Evolutionary conservation across 2,113 vertebrate species (phyloP).

Genomic region (Melospiza melodia): DNA sequence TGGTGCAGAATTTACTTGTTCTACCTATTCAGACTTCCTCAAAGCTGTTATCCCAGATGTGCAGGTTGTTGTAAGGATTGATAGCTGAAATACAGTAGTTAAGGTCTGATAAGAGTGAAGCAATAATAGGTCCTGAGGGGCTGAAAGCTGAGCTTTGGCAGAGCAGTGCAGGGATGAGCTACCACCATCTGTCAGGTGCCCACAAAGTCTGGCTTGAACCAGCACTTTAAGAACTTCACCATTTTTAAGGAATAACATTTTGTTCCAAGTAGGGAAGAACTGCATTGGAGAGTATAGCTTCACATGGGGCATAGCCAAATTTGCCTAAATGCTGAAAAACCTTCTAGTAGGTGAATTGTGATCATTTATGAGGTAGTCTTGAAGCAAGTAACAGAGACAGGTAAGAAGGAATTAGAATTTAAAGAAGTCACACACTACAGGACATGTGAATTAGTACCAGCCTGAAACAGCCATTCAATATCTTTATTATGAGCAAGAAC

Average conservation of each 20-base stretch:
- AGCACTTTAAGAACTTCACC: not conserved
- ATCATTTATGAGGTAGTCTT: not conserved
- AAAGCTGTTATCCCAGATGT: not conserved
- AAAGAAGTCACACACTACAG: not conserved
- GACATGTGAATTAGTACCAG: not conserved
- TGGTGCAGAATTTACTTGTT: not conserved
- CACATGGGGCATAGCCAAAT: not conserved
- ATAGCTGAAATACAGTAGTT: not conserved
- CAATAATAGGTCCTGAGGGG: not conserved
- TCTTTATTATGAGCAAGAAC: not conserved
- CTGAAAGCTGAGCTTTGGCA: not conserved
- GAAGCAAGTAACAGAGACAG: not conserved
- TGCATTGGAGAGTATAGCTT: not conserved
- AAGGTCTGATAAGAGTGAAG: not conserved
- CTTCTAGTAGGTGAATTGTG: not conserved
- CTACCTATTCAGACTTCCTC: not conserved
- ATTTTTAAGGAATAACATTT: not conserved
- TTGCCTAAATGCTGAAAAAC: not conserved
- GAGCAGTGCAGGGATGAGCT: not conserved
- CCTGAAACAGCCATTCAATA: not conserved
- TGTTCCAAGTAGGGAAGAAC: not conserved
- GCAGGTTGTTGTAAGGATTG: not conserved
- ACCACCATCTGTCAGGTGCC: not conserved
- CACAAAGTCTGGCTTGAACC: not conserved
- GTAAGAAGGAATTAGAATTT: not conserved